Evolutionary conservation across 2,888 invertebrate species (phyloP), one percentile per base, ranked within the genome.

Genomic region (Synanthedon andrenaeformis): DNA sequence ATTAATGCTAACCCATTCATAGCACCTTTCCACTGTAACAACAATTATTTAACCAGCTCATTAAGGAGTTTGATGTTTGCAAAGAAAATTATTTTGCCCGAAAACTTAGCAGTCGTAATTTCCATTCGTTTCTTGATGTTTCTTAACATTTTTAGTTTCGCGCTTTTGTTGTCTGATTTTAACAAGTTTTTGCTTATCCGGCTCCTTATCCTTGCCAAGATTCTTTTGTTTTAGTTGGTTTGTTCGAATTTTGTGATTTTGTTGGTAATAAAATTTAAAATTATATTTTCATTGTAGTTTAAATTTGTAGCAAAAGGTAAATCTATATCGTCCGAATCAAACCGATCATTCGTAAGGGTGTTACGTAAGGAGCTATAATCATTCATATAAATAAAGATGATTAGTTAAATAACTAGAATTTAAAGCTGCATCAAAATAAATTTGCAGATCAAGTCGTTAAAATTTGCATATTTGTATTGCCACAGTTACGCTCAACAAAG

Each of bases 21-120:
- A 70, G 79, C 79, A 76, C 82, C 79, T 76, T 78, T 71, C 77
- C 83, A 80, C 83, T 82, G 80, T 84, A 82, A 78, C 83, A 81
- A 77, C 79, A 83, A 82, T 84, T 82, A 85, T 83, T 82, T 78
- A 76, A 69, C 76, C 72, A 72, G 76, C 80, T 83, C 83, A 80
- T 85, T 84, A 84, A 74, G 78, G 78, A 81, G 79, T 81, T 82
- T 77, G 72, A 74, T 76, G 72, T 65, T 45, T 62, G 68, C 66
- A 64, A 76, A 76, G 78, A 79, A 80, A 78, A 80, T 78, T 79
- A 78, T 76, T 74, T 69, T 65, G 62, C 64, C 69, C 62, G 69
- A 71, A 72, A 67, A 70, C 74, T 68, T 67, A 65, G 66, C 63
- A 69, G 62, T 63, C 62, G 64, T 62, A 67, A 67, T 60, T 63